Conservation (phyloP, 2,888 invertebrate species). For the Scaptomyza polygonia region DNA sequence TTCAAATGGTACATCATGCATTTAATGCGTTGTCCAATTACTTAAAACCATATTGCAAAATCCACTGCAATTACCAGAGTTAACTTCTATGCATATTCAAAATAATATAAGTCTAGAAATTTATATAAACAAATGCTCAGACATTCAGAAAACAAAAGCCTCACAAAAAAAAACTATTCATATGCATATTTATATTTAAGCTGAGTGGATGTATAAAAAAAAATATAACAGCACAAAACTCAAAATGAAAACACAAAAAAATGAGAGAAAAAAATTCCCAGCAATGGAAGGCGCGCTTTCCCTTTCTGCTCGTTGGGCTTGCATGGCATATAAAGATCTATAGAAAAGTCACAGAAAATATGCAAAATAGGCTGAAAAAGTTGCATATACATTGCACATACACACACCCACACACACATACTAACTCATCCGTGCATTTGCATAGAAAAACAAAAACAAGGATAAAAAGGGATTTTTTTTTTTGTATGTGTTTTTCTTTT, state of each 20-base stretch:
- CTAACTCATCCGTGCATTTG: constrained; percentile 25
- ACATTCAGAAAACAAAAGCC: constrained; percentile 12
- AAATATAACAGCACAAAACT: constrained; percentile 18
- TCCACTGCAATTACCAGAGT: background rate
- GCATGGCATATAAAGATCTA: constrained; percentile 27
- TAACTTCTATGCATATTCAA: constrained; percentile 1
- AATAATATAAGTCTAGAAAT: constrained; percentile 19
- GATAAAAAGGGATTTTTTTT: constrained; percentile 5
- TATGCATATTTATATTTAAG: constrained; percentile 42
- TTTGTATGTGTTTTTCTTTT: background rate
- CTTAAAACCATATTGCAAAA: background rate
- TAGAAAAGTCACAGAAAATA: constrained; percentile 47
- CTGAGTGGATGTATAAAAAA: constrained; percentile 25
- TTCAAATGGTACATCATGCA: no score
- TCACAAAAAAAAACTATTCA: constrained; percentile 20
- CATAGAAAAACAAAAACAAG: constrained; percentile 19
- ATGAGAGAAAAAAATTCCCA: constrained; percentile 38
- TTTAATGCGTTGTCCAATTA: background rate
- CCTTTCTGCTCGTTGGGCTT: constrained; percentile 45
- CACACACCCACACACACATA: constrained; percentile 27
- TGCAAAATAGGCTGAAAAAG: constrained; percentile 69
- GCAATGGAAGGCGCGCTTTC: constrained; percentile 40
- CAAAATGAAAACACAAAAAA: constrained; percentile 63
- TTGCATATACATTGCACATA: constrained; percentile 50
- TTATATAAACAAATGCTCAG: constrained; percentile 15